phyloP scores from a whole-genome alignment of 2,888 invertebrate species.

The Tanytarsus gracilentus region DNA sequence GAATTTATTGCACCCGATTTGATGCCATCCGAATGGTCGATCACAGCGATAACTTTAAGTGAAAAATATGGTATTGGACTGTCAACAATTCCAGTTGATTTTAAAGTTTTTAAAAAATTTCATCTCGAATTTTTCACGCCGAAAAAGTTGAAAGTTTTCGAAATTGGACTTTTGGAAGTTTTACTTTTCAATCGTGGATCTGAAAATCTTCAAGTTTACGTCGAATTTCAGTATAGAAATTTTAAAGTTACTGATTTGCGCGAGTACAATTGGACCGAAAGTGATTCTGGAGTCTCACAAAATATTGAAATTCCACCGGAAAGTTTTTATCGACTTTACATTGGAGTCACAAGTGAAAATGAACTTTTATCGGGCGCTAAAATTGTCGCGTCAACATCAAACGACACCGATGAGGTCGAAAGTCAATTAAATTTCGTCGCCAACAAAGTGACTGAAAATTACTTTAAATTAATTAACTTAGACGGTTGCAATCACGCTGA shows the following conservation, averaged over 20 bases:
- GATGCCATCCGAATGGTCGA: background rate
- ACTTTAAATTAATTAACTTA: background rate
- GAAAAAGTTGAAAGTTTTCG: background rate
- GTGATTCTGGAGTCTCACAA: background rate
- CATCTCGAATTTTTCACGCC: background rate
- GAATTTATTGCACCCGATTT: background rate
- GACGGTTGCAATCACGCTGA: background rate
- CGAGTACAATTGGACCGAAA: conserved; percentile 5
- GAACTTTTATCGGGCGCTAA: too few relatives aligned
- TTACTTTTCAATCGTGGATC: background rate
- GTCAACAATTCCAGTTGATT: background rate
- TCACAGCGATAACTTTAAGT: conserved; percentile 2
- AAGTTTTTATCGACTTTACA: background rate
- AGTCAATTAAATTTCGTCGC: too few relatives aligned
- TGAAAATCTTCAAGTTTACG: background rate
- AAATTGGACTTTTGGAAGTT: background rate
- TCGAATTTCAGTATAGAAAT: background rate
- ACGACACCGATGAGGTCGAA: conserved; percentile 11
- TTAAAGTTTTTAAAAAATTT: background rate
- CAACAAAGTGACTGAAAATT: too few relatives aligned
- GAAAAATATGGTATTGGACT: conserved; percentile 6
- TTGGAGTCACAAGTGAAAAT: background rate
- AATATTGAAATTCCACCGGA: background rate
- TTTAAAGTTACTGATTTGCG: background rate
- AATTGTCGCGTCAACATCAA: background rate